Conservation (phyloP, 2,797 vertebrate genomes). For the Petrocephalus sullivani region DNA sequence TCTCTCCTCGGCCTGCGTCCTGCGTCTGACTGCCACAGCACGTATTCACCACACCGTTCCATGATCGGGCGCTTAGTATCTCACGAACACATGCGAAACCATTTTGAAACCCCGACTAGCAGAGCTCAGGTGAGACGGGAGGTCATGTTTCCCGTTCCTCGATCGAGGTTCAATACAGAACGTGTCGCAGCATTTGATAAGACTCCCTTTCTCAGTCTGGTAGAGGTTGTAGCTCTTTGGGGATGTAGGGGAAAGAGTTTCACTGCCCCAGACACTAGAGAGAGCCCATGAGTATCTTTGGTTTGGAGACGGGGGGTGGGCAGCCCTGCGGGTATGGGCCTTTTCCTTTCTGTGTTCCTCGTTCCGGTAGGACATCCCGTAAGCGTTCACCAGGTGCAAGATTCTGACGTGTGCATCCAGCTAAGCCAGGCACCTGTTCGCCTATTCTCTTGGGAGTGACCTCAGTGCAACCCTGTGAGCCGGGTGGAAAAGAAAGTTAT, state of each 20-base stretch:
- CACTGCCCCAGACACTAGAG: neutral
- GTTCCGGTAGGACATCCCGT: neutral
- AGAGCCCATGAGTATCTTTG: neutral
- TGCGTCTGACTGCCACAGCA: neutral
- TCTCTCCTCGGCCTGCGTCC: neutral
- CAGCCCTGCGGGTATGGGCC: neutral
- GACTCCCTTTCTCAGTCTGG: neutral
- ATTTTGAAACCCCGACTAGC: neutral
- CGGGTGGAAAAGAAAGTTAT: neutral
- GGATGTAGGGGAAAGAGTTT: neutral
- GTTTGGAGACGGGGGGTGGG: neutral
- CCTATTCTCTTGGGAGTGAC: neutral
- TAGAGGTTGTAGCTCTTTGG: neutral
- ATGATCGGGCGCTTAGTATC: neutral
- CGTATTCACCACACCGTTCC: neutral
- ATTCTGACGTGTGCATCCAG: neutral
- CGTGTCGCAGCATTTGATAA: neutral
- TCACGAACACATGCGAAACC: neutral
- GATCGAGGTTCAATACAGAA: neutral
- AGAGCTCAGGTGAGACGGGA: neutral
- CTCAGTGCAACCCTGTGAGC: neutral
- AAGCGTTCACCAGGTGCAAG: neutral
- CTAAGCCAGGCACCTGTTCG: conserved; percentile 2
- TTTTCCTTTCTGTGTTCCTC: neutral
- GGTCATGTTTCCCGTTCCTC: neutral